phyloP scores from a whole-genome alignment of 2,113 vertebrate genomes.

The Menidia beryllina region DNA sequence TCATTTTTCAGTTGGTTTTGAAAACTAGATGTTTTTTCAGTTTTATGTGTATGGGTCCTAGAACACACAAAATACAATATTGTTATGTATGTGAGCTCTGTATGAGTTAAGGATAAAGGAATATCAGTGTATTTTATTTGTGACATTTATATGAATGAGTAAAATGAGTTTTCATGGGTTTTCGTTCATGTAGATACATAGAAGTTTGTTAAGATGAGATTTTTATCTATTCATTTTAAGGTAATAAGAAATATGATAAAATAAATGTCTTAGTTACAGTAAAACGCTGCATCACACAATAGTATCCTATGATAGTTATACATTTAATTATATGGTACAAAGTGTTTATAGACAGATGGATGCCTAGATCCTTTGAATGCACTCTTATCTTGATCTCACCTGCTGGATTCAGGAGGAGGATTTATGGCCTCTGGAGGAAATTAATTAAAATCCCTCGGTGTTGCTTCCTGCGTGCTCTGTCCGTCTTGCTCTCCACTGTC shows the following conservation, averaged over 20 bases:
- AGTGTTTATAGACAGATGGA: constrained; percentile 3
- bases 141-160: no score
- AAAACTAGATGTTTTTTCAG: no score
- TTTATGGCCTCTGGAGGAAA: constrained; percentile 56
- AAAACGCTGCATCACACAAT: neutral
- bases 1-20: neutral
- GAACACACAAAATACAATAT: neutral
- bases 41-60: no score
- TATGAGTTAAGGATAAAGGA: neutral
- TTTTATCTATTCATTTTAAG: no score
- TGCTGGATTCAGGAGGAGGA: constrained; percentile 43
- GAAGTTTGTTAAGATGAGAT: no score
- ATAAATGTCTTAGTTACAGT: neutral
- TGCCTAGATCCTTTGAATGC: neutral
- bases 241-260: neutral
- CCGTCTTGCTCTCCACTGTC: constrained; percentile 48
- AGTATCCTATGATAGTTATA: neutral
- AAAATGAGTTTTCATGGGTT: no score
- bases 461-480: constrained; percentile 44
- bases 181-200: no score
- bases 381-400: constrained; percentile 32
- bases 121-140: no score
- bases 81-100: neutral
- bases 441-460: constrained; percentile 43
- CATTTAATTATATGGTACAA: neutral